Conservation (phyloP, 2,888 invertebrate species). For the Oligia latruncula region DNA sequence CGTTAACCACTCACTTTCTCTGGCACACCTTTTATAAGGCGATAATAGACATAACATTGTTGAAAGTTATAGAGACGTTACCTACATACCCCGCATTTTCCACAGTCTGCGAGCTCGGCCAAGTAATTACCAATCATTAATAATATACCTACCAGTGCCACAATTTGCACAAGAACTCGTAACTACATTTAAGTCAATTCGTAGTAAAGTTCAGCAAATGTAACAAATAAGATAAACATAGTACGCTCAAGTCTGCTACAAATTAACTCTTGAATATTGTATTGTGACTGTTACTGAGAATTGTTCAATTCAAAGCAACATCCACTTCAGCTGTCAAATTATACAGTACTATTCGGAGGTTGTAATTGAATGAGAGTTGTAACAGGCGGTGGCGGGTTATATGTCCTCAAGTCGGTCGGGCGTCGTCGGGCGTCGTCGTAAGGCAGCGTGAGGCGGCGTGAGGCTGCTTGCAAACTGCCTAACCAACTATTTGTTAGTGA, state of each 20-base stretch:
- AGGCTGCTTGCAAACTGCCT: slow-evolving; percentile 16
- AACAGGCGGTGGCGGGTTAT: slow-evolving; percentile 19
- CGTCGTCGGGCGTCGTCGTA: neutral
- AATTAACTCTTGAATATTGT: slow-evolving; percentile 37
- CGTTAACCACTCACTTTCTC: neutral
- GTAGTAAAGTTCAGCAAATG: neutral
- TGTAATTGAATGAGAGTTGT: slow-evolving; percentile 50
- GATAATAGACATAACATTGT: slow-evolving; percentile 12
- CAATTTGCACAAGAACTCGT: neutral
- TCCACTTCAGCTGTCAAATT: slow-evolving; percentile 29
- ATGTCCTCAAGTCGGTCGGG: slow-evolving; percentile 20
- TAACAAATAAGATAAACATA: slow-evolving; percentile 43
- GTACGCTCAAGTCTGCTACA: slow-evolving; percentile 21
- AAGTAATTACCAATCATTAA: slow-evolving; percentile 14
- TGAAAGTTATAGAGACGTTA: slow-evolving; percentile 2
- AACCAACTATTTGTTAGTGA: slow-evolving; percentile 37
- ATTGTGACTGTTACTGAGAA: slow-evolving; percentile 6
- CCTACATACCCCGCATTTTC: neutral
- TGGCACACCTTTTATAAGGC: neutral
- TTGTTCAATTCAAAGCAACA: slow-evolving; percentile 26
- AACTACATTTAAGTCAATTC: slow-evolving; percentile 27
- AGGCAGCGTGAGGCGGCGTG: neutral
- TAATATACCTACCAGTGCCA: neutral
- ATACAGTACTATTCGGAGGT: slow-evolving; percentile 34
- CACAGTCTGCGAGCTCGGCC: neutral